Base-by-base conservation (phyloP, 1,140 invertebrate genomes). In the Linepithema humile region DNA sequence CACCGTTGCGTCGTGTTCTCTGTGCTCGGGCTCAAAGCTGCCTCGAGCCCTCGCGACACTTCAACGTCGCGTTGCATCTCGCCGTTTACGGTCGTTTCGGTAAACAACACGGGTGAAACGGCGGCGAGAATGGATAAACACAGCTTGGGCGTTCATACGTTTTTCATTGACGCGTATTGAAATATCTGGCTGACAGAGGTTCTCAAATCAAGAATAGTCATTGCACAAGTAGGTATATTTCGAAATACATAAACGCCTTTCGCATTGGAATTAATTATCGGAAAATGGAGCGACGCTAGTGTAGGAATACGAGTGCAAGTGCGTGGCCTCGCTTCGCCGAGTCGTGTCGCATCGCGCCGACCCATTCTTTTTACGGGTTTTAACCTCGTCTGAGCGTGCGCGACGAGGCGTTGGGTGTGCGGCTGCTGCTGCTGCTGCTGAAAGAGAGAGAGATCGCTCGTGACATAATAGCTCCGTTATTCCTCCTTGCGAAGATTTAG, bases 381-480 rank as follows among this genome's bases (percentile, higher is more conserved):
- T 40, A 53, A 5, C 70, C 64, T 65, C 70, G 60, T 29, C 12
- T 38, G 43, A 38, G 50, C 17, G 74, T 53, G 82, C 62, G 78
- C 38, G 59, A 69, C 64, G n/a, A 55, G 50, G 64, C 23, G 64
- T 43, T 32, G 48, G 48, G n/a, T 32, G 64, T 78, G 23, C 43
- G 26, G n/a, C 38, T 50, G 43, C 15, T 9, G 3, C 7, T 10
- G 48, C 7, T 38, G 32, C 10, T 4, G 4, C 23, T 10, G 29
- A 23, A 29, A 2, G 35, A 60, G 73, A 35, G 59, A 75, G 26
- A 78, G 20, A 64, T n/a, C 64, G 35, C 35, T 82, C 59, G 80
- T 88, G 86, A 88, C 86, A 88, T 88, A 88, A 88, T 74, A 82
- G 73, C 86, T 69, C 73, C 73, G 85, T 88, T 84, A 80, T 77